Evolutionary conservation across 2,797 vertebrate species (phyloP), one percentile per base, ranked within the genome.

Genomic region (Leuciscus waleckii): DNA sequence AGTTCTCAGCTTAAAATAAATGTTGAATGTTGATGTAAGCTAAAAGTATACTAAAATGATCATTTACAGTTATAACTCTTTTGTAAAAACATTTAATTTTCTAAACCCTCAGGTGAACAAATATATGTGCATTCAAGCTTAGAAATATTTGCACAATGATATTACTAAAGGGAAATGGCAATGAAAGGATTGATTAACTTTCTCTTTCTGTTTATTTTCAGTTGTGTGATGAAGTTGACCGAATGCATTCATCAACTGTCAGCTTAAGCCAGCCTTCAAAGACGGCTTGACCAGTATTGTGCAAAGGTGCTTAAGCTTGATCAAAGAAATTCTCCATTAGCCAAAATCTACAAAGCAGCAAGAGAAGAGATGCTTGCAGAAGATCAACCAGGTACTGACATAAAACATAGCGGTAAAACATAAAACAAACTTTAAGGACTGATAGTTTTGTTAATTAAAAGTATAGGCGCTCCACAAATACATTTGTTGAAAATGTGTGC

Each of bases 321-420:
- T 73, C 29, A 71, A 82, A 51, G 51, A 71, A 58, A 71, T 54
- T 14, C 80, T 23, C 80, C 80, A 49, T 71, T 71, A 14, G 80
- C 80, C 49, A 82, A 71, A 54, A 16, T 82, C 26, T 39, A 71
- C 67, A 43, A 41, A 26, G 81, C 63, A 73, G 81, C 68, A 74
- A 61, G 69, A 82, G 80, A 82, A 29, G 68, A 73, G 32, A 56
- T 56, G 37, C 81, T 82, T 41, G 39, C 68, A 19, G 81, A 82
- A 29, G 69, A 82, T 32, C 49, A 61, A 19, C 49, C 81, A 35
- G 65, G 51, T 82, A 82, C 29, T 46, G 23, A 68, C 32, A 21
- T 16, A 68, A 68, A 63, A 32, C 32, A 32, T 32, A 32, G 32
- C 32, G 32, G 39, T 32, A 32, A 32, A 32, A 32, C 32, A 32